A percentile compares a stretch with the other conserved stretches of the same genome.
Evolutionary conservation across 2,113 vertebrate genomes (phyloP).

Genomic region (Dasypus novemcinctus): DNA sequence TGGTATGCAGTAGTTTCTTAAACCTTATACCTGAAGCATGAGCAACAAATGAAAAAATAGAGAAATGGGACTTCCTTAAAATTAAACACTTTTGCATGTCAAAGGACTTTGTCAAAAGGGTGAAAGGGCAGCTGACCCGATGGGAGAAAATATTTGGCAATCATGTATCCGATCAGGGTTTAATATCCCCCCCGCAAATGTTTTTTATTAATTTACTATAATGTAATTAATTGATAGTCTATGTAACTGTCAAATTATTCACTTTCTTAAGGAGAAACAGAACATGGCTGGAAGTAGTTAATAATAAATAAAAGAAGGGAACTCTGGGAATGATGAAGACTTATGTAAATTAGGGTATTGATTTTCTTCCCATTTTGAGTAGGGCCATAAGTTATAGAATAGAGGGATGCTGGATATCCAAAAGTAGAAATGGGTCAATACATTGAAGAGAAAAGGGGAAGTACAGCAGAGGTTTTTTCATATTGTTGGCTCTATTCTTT

Average conservation of each 20-base stretch:
- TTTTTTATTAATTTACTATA: slow-evolving; percentile 9
- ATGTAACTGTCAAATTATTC: not conserved
- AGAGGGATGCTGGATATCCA: not conserved
- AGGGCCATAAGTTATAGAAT: not conserved
- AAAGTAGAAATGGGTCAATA: not conserved
- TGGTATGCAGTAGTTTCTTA: too few relatives aligned
- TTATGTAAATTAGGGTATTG: not conserved
- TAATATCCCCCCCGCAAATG: not conserved
- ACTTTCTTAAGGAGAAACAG: not conserved
- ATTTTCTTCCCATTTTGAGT: slow-evolving; percentile 25
- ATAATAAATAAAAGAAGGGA: not conserved
- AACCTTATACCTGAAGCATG: too few relatives aligned
- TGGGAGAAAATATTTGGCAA: too few relatives aligned
- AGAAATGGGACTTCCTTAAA: too few relatives aligned
- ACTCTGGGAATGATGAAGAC: not conserved
- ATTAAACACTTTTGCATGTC: too few relatives aligned
- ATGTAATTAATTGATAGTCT: not conserved
- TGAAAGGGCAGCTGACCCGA: too few relatives aligned
- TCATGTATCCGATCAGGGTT: too few relatives aligned
- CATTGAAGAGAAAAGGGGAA: not conserved
- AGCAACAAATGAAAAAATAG: too few relatives aligned
- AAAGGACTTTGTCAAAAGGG: too few relatives aligned
- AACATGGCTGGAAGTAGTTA: not conserved
- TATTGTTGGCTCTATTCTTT: slow-evolving; percentile 34
- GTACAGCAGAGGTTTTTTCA: not conserved